Conservation (phyloP, 2,888 invertebrate genomes). For the Catocala sponsa region DNA sequence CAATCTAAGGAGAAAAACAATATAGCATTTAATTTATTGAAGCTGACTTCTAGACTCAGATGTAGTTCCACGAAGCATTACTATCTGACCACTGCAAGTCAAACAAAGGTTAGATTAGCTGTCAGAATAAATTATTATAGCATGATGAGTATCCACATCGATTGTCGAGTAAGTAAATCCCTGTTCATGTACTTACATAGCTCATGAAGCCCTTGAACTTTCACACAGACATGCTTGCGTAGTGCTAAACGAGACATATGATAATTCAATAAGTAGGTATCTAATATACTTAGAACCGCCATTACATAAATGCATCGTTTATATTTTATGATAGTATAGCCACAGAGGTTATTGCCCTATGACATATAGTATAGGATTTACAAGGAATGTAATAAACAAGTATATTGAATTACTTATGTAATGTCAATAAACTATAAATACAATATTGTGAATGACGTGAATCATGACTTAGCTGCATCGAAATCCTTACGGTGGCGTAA, state of each 20-base stretch:
- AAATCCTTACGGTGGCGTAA: constrained; percentile 70
- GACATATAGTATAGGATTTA: constrained; percentile 40
- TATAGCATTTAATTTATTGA: no score
- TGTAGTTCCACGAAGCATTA: not conserved
- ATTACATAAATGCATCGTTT: constrained; percentile 11
- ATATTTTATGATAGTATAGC: constrained; percentile 10
- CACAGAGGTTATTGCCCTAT: constrained; percentile 47
- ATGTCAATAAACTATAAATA: constrained; percentile 56
- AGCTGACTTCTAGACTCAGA: no score
- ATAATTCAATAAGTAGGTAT: constrained; percentile 2
- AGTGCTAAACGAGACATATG: constrained; percentile 6
- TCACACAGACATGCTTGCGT: constrained; percentile 6
- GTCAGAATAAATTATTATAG: not conserved
- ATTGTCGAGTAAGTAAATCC: not conserved
- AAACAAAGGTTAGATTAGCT: constrained; percentile 5
- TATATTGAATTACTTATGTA: constrained; percentile 54
- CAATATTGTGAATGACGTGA: constrained; percentile 52
- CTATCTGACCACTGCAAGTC: constrained; percentile 1
- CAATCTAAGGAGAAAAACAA: no score
- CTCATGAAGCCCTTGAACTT: constrained; percentile 13
- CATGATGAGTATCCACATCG: not conserved
- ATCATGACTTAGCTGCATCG: constrained; percentile 41
- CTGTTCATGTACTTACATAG: not conserved
- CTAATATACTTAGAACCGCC: not conserved
- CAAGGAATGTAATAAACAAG: constrained; percentile 46